phyloP scores from a whole-genome alignment of 1,140 invertebrate species.

The Lepidurus packardi region DNA sequence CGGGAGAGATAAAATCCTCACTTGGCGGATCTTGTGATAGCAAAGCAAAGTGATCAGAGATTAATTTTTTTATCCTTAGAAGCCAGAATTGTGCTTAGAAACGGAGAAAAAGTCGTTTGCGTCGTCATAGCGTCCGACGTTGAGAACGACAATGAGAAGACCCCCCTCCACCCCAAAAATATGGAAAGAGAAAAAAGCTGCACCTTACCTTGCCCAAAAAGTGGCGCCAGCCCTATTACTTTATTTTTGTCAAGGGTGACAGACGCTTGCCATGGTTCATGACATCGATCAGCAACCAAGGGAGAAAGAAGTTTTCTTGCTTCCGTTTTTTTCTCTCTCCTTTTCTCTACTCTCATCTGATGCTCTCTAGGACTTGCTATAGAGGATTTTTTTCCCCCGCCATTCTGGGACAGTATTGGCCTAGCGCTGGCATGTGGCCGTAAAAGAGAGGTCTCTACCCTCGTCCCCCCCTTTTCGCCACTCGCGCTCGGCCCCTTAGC shows the following conservation, averaged over 20 bases:
- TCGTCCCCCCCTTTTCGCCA: not conserved
- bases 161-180: not conserved
- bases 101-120: too few species aligned
- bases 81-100: too few species aligned
- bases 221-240: not conserved
- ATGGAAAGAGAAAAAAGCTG: not conserved
- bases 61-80: too few species aligned
- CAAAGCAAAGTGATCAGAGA: too few species aligned
- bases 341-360: not conserved
- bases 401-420: not conserved
- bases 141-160: too few species aligned
- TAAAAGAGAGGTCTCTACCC: not conserved
- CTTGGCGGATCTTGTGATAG: too few species aligned
- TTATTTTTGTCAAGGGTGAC: not conserved
- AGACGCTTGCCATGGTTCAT: constrained; percentile 21
- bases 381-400: not conserved
- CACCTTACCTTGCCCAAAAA: not conserved
- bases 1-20: too few species aligned
- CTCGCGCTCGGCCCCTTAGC: not conserved
- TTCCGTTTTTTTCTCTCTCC: not conserved
- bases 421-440: not conserved
- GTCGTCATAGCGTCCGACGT: too few species aligned
- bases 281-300: constrained; percentile 1
- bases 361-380: not conserved
- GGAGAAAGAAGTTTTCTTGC: not conserved